Conservation (phyloP, 2,888 invertebrate genomes). For the Protophormia terraenovae region DNA sequence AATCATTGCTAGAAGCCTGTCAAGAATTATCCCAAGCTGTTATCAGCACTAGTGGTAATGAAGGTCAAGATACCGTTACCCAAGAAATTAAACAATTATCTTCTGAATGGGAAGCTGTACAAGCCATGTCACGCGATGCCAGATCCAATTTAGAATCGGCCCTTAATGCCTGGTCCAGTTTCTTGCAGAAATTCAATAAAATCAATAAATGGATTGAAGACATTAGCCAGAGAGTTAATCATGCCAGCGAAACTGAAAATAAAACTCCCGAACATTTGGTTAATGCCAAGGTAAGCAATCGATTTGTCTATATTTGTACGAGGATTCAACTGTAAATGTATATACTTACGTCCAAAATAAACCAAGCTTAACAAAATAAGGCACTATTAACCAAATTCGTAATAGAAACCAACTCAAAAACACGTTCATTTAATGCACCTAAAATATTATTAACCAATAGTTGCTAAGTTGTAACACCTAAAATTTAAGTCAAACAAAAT, state of each 20-base stretch:
- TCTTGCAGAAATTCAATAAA: slow-evolving; percentile 87
- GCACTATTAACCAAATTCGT: slow-evolving; percentile 53
- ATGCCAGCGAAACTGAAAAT: slow-evolving; percentile 87
- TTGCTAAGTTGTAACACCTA: too few species aligned
- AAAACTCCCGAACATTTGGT: slow-evolving; percentile 90
- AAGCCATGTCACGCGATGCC: slow-evolving; percentile 89
- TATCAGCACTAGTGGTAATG: slow-evolving; percentile 88
- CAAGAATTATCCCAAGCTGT: slow-evolving; percentile 89
- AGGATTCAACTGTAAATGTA: slow-evolving; percentile 43
- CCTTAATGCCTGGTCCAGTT: slow-evolving; percentile 91
- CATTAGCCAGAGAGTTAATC: slow-evolving; percentile 85
- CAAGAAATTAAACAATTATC: slow-evolving; percentile 91
- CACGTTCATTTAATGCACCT: slow-evolving; percentile 56
- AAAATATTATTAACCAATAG: slow-evolving; percentile 23
- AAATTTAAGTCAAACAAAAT: too few species aligned
- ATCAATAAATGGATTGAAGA: slow-evolving; percentile 89
- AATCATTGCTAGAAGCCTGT: slow-evolving; percentile 87
- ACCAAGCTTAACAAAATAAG: slow-evolving; percentile 31
- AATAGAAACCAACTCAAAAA: too few species aligned
- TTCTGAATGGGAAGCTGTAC: slow-evolving; percentile 91
- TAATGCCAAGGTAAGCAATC: slow-evolving; percentile 87
- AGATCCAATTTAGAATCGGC: slow-evolving; percentile 89
- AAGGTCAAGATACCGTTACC: slow-evolving; percentile 91
- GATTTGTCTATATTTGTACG: not conserved
- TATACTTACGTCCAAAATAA: not conserved